These are phyloP conservation scores for Reticulitermes lucifugus DNA, from an alignment of 2,888 invertebrate genomes.

Conservation along the genomic window DNA sequence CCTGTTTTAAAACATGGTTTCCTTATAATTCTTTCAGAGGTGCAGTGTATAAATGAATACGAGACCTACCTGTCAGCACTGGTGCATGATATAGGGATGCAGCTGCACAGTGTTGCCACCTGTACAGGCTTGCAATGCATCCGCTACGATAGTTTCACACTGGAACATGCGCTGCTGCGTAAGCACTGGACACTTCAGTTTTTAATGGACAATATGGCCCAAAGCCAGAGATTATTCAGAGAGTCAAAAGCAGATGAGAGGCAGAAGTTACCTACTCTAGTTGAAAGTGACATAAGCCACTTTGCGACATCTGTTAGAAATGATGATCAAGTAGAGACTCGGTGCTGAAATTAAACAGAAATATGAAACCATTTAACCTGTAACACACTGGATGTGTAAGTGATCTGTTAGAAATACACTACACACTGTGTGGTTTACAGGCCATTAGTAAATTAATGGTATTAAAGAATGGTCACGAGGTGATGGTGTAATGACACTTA, in stretches of 20 bases:
- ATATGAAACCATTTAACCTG: no score
- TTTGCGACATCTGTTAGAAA: background rate
- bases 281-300: background rate
- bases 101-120: slow-evolving; percentile 82
- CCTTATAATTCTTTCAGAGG: slow-evolving; percentile 69
- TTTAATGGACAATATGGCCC: slow-evolving; percentile 74
- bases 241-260: slow-evolving; percentile 9
- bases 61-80: slow-evolving; percentile 80
- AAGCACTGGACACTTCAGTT: slow-evolving; percentile 85
- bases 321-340: background rate
- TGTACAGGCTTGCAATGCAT: slow-evolving; percentile 85
- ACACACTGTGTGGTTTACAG: no score
- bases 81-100: slow-evolving; percentile 86
- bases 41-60: slow-evolving; percentile 88
- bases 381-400: no score
- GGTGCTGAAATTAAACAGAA: background rate
- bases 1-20: background rate
- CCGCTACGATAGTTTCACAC: slow-evolving; percentile 83
- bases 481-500: no score
- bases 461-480: no score
- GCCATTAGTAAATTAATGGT: no score
- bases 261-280: background rate
- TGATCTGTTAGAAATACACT: no score
- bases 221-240: slow-evolving; percentile 68
- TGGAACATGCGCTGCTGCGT: slow-evolving; percentile 80